These are phyloP conservation scores for Iguana delicatissima DNA, from an alignment of 2,797 vertebrate genomes.

Conservation along the genomic window DNA sequence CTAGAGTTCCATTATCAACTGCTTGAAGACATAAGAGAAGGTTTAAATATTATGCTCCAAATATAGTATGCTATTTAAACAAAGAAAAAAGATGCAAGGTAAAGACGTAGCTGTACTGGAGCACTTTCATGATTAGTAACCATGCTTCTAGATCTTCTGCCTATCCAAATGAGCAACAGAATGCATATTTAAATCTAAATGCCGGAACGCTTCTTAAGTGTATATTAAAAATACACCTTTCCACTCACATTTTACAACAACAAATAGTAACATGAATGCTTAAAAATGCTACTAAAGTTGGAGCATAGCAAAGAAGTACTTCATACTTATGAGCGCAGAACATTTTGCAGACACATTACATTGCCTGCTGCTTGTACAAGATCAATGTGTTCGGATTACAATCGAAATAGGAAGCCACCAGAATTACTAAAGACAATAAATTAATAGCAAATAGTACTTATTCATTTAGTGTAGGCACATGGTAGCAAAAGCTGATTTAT, in stretches of 20 bases:
- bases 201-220: not conserved
- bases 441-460: not conserved
- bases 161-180: not conserved
- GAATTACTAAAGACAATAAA: not conserved
- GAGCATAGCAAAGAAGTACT: not conserved
- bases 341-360: not conserved
- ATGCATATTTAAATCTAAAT: not conserved
- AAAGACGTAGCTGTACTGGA: not conserved
- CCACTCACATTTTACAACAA: not conserved
- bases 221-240: not conserved
- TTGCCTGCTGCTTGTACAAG: not conserved
- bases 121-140: not conserved
- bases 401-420: not conserved
- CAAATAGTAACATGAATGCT: not conserved
- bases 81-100: not conserved
- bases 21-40: not conserved
- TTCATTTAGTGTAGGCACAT: not conserved
- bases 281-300: not conserved
- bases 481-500: not conserved
- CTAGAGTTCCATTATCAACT: not conserved
- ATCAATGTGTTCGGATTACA: not conserved
- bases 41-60: not conserved
- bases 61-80: not conserved
- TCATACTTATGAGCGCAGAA: not conserved
- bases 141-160: not conserved